A percentile compares a stretch with the other conserved stretches of the same genome.
Conservation (phyloP, 2,888 invertebrate genomes). For the Eristalis tenax region DNA sequence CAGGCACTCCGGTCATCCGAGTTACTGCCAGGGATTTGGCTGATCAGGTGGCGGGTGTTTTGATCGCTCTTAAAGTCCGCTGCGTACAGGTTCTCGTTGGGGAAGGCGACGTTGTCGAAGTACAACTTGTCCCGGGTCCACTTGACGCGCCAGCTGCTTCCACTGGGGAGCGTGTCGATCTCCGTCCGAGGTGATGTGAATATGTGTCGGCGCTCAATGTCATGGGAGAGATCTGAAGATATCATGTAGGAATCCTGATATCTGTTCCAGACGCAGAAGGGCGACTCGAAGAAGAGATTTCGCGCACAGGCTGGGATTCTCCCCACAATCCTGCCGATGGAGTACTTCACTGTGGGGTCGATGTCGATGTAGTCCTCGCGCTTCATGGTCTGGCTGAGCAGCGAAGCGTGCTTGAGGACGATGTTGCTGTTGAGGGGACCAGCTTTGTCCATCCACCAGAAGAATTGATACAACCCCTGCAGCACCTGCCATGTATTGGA, state of each 20-base stretch:
- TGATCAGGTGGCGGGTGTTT: background rate
- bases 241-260: background rate
- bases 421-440: background rate
- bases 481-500: conserved; percentile 16
- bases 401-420: conserved; percentile 8
- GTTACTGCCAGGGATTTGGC: background rate
- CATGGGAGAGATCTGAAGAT: background rate
- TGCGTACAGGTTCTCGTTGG: background rate
- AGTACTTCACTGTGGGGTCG: background rate
- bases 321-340: conserved; percentile 7
- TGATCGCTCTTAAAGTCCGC: background rate
- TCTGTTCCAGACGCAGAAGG: conserved; percentile 44
- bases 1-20: background rate
- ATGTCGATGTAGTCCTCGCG: background rate
- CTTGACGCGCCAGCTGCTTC: background rate
- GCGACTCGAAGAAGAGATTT: conserved; percentile 31
- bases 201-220: conserved; percentile 16
- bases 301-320: conserved; percentile 32
- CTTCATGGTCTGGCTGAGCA: background rate
- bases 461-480: background rate
- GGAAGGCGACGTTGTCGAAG: background rate
- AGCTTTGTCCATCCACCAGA: background rate
- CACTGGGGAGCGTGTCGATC: background rate
- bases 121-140: background rate
- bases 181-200: background rate